Base-by-base conservation (phyloP, 2,888 invertebrate genomes). In the Galerucella calmariensis region DNA sequence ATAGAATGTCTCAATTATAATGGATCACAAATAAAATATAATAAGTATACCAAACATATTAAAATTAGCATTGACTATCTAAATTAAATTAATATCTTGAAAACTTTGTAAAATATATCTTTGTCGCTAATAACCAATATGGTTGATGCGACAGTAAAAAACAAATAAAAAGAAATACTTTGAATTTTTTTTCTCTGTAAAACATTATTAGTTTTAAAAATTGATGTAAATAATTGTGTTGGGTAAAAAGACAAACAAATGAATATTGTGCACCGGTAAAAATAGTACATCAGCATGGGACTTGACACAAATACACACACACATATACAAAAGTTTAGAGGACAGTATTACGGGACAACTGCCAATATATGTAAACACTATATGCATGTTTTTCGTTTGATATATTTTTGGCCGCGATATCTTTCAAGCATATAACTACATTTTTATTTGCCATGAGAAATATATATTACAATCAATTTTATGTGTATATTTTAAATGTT, bases 261-360 rank as follows among this genome's bases (percentile, higher is more conserved):
- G 20, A 16, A 56, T 56, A 35, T 61, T 61, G 61, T 61, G 35
- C 27, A 14, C n/a, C 61, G 61, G 8, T 61, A 61, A 61, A 61
- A 61, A 27, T 61, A 61, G 27, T 10, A 27, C 27, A 16, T 27
- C 12, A 2, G 9, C 61, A 35, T 12, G 35, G 61, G 14, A 61
- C 61, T 61, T 61, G 61, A 61, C 61, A 61, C 61, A 61, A 35
- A 61, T 61, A 61, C 5, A n/a, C 53, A 53, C 11, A 16, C 14
- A 10, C 16, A 41, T 6, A 41, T 5, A 35, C 35, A 41, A 41
- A 41, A 59, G 27, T 59, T 35, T 35, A 61, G 35, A 61, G 27
- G 35, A 35, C 61, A 8, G 12, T 61, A 14, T 61, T 35, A 35
- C n/a, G 61, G 61, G 61, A 61, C 35, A 61, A 61, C 11, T 61